Evolutionary conservation across 2,888 invertebrate genomes (phyloP).

Genomic region (Conus canariensis): DNA sequence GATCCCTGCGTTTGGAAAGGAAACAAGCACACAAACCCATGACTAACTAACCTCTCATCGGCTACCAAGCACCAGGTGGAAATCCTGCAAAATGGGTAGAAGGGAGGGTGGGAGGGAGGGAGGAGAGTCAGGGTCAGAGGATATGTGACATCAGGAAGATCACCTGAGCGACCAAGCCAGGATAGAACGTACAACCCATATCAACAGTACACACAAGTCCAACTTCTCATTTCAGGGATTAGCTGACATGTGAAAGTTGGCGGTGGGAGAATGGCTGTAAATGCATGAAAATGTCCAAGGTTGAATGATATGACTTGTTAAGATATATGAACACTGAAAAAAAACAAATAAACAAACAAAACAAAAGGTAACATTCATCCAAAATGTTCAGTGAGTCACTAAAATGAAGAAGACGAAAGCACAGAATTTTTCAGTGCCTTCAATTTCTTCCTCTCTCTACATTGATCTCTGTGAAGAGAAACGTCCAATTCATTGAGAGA

Average conservation of each 20-base stretch:
- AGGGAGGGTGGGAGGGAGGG: not conserved
- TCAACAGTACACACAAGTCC: too few relatives aligned
- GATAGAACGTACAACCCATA: too few relatives aligned
- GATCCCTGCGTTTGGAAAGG: slow-evolving; percentile 72
- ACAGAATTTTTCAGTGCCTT: not conserved
- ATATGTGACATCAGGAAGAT: too few relatives aligned
- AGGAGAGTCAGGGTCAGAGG: not conserved
- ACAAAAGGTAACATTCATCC: not conserved
- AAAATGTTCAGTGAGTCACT: not conserved
- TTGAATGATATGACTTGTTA: not conserved
- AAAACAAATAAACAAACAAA: not conserved
- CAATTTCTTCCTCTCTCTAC: not conserved
- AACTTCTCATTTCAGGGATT: too few relatives aligned
- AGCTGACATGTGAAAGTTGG: too few relatives aligned
- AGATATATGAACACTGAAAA: not conserved
- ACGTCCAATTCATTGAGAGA: too few relatives aligned
- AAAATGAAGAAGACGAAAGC: not conserved
- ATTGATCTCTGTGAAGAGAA: not conserved
- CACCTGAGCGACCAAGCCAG: too few relatives aligned
- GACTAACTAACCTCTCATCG: not conserved
- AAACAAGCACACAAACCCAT: slow-evolving; percentile 34
- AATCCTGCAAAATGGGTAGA: not conserved
- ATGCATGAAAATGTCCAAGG: not conserved
- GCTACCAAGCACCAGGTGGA: not conserved
- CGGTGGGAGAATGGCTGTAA: too few relatives aligned